Percentiles rank a stretch among this genome's conserved stretches.
These are phyloP conservation scores for Tenualosa thibaudeaui DNA, from an alignment of 2,797 vertebrate genomes.

Conservation along the genomic window DNA sequence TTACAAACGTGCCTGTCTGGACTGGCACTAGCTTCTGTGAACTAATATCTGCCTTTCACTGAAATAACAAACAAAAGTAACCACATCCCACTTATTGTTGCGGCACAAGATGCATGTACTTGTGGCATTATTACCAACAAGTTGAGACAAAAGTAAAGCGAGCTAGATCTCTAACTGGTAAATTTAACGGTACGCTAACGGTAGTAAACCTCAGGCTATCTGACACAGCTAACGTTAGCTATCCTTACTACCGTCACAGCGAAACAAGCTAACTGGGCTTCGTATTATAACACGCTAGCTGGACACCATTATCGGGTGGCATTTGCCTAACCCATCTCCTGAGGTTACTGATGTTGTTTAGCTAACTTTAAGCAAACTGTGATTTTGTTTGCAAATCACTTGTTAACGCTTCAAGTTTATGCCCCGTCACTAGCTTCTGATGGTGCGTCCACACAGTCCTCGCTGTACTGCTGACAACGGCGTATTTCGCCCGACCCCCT, in stretches of 20 bases:
- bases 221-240: not conserved
- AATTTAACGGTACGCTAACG: not conserved
- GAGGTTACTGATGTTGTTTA: not conserved
- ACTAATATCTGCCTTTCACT: not conserved
- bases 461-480: slow-evolving; percentile 6
- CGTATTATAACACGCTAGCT: not conserved
- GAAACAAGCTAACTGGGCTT: not conserved
- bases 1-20: not conserved
- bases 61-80: not conserved
- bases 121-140: not conserved
- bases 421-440: slow-evolving; percentile 4
- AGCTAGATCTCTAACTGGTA: not conserved
- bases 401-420: slow-evolving; percentile 12
- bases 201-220: not conserved
- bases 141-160: not conserved
- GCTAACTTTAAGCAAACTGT: not conserved
- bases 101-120: too few species aligned
- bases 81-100: not conserved
- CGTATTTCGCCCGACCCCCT: slow-evolving; percentile 53
- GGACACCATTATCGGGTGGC: not conserved
- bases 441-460: not conserved
- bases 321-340: not conserved
- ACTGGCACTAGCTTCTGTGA: not conserved
- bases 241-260: not conserved
- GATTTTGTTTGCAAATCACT: not conserved